Evolutionary conservation across 2,797 vertebrate genomes (phyloP).

Genomic region (Rhynchonycteris naso): DNA sequence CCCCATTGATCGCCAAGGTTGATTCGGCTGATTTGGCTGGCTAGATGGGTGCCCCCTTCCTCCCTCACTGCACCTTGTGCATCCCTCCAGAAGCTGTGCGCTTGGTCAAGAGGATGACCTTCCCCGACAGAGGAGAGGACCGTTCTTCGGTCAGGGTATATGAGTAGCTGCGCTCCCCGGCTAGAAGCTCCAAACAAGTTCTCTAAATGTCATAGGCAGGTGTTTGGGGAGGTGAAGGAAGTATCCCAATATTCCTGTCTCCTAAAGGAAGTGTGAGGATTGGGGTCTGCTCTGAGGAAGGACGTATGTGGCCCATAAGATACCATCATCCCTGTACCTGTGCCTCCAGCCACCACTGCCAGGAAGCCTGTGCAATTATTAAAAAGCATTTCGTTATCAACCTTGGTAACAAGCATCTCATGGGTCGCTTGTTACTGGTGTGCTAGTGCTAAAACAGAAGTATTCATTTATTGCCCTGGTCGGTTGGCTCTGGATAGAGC

Average conservation of each 20-base stretch:
- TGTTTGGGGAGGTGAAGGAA: rapidly evolving
- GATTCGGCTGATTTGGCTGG: too few species aligned
- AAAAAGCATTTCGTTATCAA: background rate
- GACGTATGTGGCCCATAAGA: background rate
- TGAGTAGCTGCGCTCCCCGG: too few species aligned
- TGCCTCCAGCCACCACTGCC: background rate
- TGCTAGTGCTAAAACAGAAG: background rate
- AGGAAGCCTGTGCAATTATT: background rate
- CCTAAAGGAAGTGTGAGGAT: background rate
- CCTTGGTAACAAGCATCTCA: background rate
- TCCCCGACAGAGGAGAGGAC: too few species aligned
- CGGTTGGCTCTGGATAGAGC: too few species aligned
- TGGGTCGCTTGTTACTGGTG: too few species aligned
- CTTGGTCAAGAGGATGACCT: too few species aligned
- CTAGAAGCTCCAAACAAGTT: too few species aligned
- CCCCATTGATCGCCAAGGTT: too few species aligned
- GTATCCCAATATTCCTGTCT: background rate
- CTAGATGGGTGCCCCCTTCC: too few species aligned
- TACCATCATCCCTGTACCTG: background rate
- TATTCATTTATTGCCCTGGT: background rate
- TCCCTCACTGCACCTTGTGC: too few species aligned
- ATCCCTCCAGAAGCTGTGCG: too few species aligned
- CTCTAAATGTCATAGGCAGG: background rate
- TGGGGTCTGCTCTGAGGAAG: slow-evolving; percentile 35
- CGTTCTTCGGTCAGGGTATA: too few species aligned